Conservation (phyloP, 35 echinoderm and acorn worm genomes). For the Apostichopus parvimensis region DNA sequence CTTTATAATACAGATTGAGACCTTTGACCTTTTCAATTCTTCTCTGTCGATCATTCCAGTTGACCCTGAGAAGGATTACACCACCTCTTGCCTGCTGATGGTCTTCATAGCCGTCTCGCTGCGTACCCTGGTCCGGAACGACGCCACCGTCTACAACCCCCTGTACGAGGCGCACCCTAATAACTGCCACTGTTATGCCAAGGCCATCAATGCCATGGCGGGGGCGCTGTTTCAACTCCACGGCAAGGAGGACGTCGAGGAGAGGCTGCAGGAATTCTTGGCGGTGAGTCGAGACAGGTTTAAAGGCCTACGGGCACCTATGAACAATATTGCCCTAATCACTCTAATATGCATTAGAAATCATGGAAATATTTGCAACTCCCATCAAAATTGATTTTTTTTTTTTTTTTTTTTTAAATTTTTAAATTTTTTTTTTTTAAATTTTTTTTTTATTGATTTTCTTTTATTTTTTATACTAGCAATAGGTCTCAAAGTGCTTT, state of each 20-base stretch:
- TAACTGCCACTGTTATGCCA: slow-evolving; percentile 96
- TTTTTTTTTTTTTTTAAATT: too few species aligned
- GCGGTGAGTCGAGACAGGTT: slow-evolving; percentile 68
- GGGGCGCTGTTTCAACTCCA: slow-evolving; percentile 92
- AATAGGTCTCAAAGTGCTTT: too few species aligned
- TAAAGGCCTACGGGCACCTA: background rate
- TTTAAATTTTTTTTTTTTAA: too few species aligned
- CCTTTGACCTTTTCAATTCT: background rate
- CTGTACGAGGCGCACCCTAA: slow-evolving; percentile 86
- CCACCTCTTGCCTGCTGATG: slow-evolving; percentile 91
- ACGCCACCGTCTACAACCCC: slow-evolving; percentile 80
- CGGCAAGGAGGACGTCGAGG: slow-evolving; percentile 83
- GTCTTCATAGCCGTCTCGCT: slow-evolving; percentile 92
- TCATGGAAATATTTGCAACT: too few species aligned
- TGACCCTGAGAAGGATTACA: slow-evolving; percentile 88
- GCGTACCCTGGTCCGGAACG: slow-evolving; percentile 65
- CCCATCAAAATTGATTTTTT: too few species aligned
- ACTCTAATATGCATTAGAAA: too few species aligned
- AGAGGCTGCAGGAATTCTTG: slow-evolving; percentile 91
- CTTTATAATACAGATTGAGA: too few species aligned
- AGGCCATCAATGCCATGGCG: slow-evolving; percentile 95
- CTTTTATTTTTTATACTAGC: too few species aligned
- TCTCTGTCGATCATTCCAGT: slow-evolving; percentile 44
- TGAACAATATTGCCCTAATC: too few species aligned
- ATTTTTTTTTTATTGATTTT: too few species aligned